Base-by-base conservation (phyloP, 1,140 invertebrate genomes). In the Cepaea nemoralis region DNA sequence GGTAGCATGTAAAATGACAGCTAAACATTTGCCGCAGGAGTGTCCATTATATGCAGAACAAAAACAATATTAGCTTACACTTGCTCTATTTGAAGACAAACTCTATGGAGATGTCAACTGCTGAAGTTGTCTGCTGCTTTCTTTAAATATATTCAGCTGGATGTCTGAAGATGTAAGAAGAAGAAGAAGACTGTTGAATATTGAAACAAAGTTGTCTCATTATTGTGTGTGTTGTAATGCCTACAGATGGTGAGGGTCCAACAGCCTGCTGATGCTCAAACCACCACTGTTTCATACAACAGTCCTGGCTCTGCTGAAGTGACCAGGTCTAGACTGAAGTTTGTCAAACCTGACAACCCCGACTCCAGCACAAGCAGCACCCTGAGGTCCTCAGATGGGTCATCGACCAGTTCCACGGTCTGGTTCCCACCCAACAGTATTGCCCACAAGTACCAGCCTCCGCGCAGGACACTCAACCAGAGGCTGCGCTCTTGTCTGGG, bases 381-480 rank as follows among this genome's bases (percentile, higher is more conserved):
- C 16, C 6, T 31, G 2, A 5, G 33, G 33, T 31, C 59, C 1
- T 63, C 71, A 40, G 40, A 27, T 16, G n/a, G n/a, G n/a, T 71
- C 31, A 27, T 33, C 70, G 10, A 24, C 42, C 8, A 55, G 50
- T 55, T 19, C 73, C 10, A 27, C 42, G 3, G 73, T 50, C 0
- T 75, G 73, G 73, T 75, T 75, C 22, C 73, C 73, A 45, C 73
- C 73, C 1, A 75, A 75, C 73, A 75, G 73, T 45, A 40, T 48
- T 31, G 73, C 73, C 12, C 73, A 75, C 45, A 45, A 50, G 31
- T 50, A 48, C 10, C 73, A 50, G 42, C n/a, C 59, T 14, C 45
- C 39, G 1, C 22, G 45, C 40, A 75, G 27, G 40, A 48, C 73
- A 19, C 10, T 75, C 42, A 75, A 50, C 33, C 16, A 35, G 40